Evolutionary conservation across 1,140 invertebrate species (phyloP), one percentile per base, ranked within the genome.

Genomic region (Zaprionus camerounensis): DNA sequence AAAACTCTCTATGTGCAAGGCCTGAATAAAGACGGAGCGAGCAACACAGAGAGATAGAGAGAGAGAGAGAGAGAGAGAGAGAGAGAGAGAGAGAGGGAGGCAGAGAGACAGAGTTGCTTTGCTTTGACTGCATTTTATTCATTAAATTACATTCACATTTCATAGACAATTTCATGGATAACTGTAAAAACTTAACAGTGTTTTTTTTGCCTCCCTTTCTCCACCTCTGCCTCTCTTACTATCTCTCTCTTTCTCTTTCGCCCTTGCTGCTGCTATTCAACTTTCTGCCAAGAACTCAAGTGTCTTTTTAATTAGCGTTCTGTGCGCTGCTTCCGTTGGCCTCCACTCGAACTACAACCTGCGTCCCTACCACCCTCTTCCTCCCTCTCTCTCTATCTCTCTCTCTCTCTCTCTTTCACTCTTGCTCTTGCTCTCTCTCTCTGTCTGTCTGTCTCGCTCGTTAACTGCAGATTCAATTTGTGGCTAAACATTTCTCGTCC

Each of bases 91-190:
- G 15, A 13, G 20, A 24, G 11, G 5, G 44, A 49, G 28, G 13
- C 24, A 34, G 31, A 20, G 24, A 44, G 59, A 15, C 38, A 20
- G 17, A 17, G 38, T 17, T 17, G 36, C 17, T 62, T 38, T 65
- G 36, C 63, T 56, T 46, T 65, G 80, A 46, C 62, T 80, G 78
- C 78, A 72, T 73, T 81, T 87, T 87, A 87, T 88, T 90, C 84
- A 88, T 88, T 85, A 36, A 81, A 88, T 88, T 88, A 90, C 85
- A 90, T 90, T 81, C 85, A 82, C 81, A 88, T 88, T 88, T 88
- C 86, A 88, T 88, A 88, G 85, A 88, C 84, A 76, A 88, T 88
- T 88, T 88, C 84, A 88, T 88, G 72, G 71, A 72, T 68, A 77
- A 77, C 63, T 62, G 66, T 57, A 57, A 28, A 76, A 81, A 68